A percentile compares a stretch with the other conserved stretches of the same genome.
These are phyloP conservation scores for Caenorhabditis inopinata DNA, from an alignment of 1,140 invertebrate species.

Conservation along the genomic window DNA sequence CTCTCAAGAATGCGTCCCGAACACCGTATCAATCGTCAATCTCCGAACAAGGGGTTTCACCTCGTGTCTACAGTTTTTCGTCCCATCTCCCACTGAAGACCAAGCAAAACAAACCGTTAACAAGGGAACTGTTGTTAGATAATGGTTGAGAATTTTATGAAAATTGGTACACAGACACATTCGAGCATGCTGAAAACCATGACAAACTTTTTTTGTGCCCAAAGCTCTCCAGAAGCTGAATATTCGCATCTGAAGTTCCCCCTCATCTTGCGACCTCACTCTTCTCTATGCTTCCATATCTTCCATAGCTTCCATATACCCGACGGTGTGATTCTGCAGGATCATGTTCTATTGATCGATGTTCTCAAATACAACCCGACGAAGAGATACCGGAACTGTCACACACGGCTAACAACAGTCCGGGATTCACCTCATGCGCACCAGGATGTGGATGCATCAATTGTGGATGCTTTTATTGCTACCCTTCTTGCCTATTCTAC, in stretches of 20 bases:
- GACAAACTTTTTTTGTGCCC: no score
- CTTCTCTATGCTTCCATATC: background rate
- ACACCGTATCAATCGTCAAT: background rate
- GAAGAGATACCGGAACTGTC: background rate
- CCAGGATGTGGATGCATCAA: background rate
- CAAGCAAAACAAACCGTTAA: no score
- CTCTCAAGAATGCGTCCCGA: background rate
- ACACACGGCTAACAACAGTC: background rate
- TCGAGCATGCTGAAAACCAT: no score
- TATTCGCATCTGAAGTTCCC: background rate
- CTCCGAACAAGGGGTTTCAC: background rate
- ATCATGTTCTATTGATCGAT: background rate
- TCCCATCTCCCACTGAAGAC: no score
- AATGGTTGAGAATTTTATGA: no score
- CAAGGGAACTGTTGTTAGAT: no score
- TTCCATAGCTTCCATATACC: no score
- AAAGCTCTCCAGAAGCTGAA: no score
- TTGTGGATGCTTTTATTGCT: background rate
- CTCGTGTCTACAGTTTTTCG: background rate
- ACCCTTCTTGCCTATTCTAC: background rate
- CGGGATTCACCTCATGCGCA: background rate
- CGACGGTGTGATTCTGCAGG: background rate
- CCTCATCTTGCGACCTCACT: background rate
- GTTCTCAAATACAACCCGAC: background rate
- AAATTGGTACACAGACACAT: no score